Conservation (phyloP, 1,140 invertebrate species). For the Branchinecta lindahli region DNA sequence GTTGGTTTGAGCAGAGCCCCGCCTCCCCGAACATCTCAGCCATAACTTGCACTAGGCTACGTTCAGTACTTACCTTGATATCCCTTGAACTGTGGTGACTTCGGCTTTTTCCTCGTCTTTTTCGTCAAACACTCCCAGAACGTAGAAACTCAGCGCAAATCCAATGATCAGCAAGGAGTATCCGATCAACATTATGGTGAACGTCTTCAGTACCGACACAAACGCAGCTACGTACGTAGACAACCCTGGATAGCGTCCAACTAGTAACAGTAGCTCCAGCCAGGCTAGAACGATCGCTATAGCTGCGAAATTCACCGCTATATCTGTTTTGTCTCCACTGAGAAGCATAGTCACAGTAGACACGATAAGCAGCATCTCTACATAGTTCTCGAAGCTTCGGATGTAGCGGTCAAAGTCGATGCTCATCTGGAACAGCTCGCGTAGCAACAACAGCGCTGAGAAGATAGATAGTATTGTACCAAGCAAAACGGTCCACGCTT, state of each 20-base stretch:
- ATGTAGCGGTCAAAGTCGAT: slow-evolving; percentile 46
- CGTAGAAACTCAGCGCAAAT: slow-evolving; percentile 60
- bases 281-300: slow-evolving; percentile 53
- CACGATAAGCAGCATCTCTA: slow-evolving; percentile 44
- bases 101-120: background rate
- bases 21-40: too few relatives aligned
- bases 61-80: background rate
- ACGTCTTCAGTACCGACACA: slow-evolving; percentile 54
- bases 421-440: slow-evolving; percentile 50
- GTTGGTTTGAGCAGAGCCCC: too few relatives aligned
- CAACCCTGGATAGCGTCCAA: slow-evolving; percentile 51
- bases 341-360: slow-evolving; percentile 41
- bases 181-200: slow-evolving; percentile 56
- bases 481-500: slow-evolving; percentile 11
- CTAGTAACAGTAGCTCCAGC: slow-evolving; percentile 51
- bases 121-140: slow-evolving; percentile 29
- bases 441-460: slow-evolving; percentile 34
- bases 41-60: too few relatives aligned
- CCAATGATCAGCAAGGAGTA: slow-evolving; percentile 62
- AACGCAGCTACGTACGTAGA: slow-evolving; percentile 65
- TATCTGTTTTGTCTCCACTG: slow-evolving; percentile 36
- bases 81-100: background rate
- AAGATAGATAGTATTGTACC: slow-evolving; percentile 37
- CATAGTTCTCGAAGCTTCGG: slow-evolving; percentile 46
- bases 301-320: slow-evolving; percentile 38